Percentiles rank a stretch among this genome's conserved stretches.
These are phyloP conservation scores for Leptinotarsa texana DNA, from an alignment of 1,140 invertebrate genomes.

Conservation along the genomic window DNA sequence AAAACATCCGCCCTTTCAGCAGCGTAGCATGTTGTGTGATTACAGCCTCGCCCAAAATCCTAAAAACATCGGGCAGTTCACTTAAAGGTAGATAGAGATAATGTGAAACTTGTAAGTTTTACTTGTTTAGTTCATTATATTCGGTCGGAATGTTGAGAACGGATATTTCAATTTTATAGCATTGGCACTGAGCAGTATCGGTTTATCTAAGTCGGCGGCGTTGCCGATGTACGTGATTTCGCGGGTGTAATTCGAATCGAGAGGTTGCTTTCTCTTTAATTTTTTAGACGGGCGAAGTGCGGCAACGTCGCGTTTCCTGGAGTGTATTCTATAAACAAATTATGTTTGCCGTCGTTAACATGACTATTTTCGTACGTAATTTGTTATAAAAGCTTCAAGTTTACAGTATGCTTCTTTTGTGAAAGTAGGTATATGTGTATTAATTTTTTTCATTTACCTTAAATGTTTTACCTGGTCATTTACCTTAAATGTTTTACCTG, in stretches of 20 bases:
- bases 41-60: conserved; percentile 5
- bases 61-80: conserved; percentile 18
- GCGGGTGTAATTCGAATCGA: neutral
- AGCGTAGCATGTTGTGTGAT: conserved; percentile 7
- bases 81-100: conserved; percentile 5
- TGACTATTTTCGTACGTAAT: neutral
- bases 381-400: too few species aligned
- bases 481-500: too few species aligned
- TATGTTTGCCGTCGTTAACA: neutral
- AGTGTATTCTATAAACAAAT: neutral
- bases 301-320: neutral
- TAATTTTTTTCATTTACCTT: too few species aligned
- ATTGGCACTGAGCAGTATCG: conserved; percentile 2
- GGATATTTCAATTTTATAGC: conserved; percentile 8
- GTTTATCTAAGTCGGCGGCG: conserved; percentile 4
- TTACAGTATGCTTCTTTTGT: too few species aligned
- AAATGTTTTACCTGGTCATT: too few species aligned
- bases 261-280: neutral
- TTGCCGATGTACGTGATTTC: neutral
- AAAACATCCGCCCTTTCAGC: neutral
- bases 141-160: neutral
- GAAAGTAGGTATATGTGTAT: too few species aligned
- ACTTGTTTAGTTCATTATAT: conserved; percentile 8
- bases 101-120: conserved; percentile 6
- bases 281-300: neutral